These are phyloP conservation scores for Bellardia bayeri DNA, from an alignment of 2,888 invertebrate species.

Conservation along the genomic window DNA sequence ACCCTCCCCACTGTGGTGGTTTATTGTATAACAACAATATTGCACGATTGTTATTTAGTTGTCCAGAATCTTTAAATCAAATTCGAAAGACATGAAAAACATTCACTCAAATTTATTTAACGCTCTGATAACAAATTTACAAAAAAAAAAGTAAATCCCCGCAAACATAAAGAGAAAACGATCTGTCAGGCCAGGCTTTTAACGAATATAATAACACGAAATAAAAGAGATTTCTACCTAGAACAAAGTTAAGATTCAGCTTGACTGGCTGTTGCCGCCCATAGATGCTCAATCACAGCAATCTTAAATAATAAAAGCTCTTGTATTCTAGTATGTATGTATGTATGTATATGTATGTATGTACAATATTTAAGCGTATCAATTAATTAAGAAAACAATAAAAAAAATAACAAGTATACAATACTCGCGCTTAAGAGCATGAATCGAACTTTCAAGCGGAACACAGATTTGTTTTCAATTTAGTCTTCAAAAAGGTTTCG, in stretches of 20 bases:
- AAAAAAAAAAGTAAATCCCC: conserved; percentile 1
- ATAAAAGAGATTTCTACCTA: not conserved
- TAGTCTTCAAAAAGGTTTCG: conserved; percentile 44
- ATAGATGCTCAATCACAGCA: conserved; percentile 2
- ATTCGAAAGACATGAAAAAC: no score
- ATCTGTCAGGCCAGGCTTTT: no score
- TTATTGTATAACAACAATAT: no score
- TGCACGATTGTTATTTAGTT: no score
- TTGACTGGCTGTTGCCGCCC: not conserved
- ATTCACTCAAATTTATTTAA: no score
- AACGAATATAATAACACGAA: not conserved
- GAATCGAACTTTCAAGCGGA: conserved; percentile 39
- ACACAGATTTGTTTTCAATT: conserved; percentile 14
- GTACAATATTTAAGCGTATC: conserved; percentile 35
- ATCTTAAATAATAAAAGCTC: conserved; percentile 23
- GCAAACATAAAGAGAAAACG: not conserved
- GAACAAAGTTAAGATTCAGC: not conserved
- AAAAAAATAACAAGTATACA: conserved; percentile 31
- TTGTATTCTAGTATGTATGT: not conserved
- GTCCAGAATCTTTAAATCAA: no score
- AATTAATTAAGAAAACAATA: not conserved
- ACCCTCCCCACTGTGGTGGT: no score
- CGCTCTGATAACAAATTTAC: not conserved
- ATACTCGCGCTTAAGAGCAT: not conserved
- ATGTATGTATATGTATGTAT: no score